These are phyloP conservation scores for Artibeus lituratus DNA, from an alignment of 2,797 vertebrate genomes.

Conservation along the genomic window DNA sequence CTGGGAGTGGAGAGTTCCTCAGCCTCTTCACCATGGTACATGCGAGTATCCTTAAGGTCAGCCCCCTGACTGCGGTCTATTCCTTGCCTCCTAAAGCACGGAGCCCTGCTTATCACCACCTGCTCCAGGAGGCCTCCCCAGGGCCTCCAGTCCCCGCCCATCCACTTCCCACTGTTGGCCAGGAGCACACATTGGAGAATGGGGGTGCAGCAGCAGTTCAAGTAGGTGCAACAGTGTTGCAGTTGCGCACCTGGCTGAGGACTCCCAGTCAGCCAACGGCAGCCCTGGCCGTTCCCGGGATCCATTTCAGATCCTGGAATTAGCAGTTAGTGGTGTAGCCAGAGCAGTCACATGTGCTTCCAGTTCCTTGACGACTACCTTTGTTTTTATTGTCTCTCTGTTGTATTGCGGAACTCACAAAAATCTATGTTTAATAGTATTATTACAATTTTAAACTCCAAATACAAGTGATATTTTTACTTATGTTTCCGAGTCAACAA, in stretches of 20 bases:
- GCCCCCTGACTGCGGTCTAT: rapidly evolving
- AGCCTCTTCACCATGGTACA: rapidly evolving
- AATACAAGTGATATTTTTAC: background rate
- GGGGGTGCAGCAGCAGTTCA: background rate
- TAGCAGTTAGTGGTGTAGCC: background rate
- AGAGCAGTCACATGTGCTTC: background rate
- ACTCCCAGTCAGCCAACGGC: background rate
- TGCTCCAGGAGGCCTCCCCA: background rate
- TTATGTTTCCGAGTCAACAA: background rate
- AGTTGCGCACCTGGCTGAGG: background rate
- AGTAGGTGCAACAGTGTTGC: too few species aligned
- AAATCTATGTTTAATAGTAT: constrained; percentile 1
- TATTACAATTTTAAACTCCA: background rate
- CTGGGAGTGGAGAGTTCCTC: background rate
- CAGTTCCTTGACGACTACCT: background rate
- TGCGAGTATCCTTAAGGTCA: background rate
- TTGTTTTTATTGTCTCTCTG: constrained; percentile 17
- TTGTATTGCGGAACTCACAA: background rate
- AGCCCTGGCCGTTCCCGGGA: background rate
- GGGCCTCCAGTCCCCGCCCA: background rate
- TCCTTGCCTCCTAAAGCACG: background rate
- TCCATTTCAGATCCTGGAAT: background rate
- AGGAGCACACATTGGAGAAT: rapidly evolving
- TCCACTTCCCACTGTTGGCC: background rate
- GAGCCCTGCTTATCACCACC: background rate